Percentiles rank a stretch among this genome's conserved stretches.
Conservation (phyloP, 2,888 invertebrate species). For the Atrina japonica region DNA sequence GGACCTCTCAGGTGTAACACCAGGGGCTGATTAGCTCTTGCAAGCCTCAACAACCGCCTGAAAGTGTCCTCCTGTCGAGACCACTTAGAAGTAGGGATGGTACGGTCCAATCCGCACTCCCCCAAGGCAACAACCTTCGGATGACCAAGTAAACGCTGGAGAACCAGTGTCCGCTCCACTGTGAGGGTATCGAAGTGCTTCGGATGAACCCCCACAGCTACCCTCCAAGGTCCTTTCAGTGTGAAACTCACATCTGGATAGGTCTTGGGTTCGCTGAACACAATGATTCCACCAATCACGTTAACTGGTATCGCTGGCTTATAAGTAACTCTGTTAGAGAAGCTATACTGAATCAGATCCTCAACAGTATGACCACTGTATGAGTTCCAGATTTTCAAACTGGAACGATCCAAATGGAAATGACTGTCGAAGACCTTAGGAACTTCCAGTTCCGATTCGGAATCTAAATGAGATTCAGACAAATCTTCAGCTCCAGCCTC, state of each 20-base stretch:
- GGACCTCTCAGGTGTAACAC: slow-evolving; percentile 17
- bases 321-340: background rate
- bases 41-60: background rate
- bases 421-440: too few relatives aligned
- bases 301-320: slow-evolving; percentile 12
- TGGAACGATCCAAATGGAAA: too few relatives aligned
- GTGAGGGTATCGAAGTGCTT: slow-evolving; percentile 4
- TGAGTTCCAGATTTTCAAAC: too few relatives aligned
- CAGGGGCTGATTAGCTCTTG: background rate
- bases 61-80: slow-evolving; percentile 13
- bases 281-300: slow-evolving; percentile 8
- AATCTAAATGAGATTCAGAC: too few relatives aligned
- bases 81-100: background rate
- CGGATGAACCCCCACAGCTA: slow-evolving; percentile 1
- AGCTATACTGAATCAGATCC: slow-evolving; percentile 3
- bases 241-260: slow-evolving; percentile 1
- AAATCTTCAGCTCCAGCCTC: too few relatives aligned
- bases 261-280: slow-evolving; percentile 15
- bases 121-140: slow-evolving; percentile 13
- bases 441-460: too few relatives aligned
- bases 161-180: background rate
- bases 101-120: slow-evolving; percentile 8
- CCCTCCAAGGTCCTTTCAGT: slow-evolving; percentile 9
- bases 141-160: slow-evolving; percentile 6
- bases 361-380: slow-evolving; percentile 11